Evolutionary conservation across 2,888 invertebrate genomes (phyloP), one percentile per base, ranked within the genome.

Genomic region (Meta bourneti): DNA sequence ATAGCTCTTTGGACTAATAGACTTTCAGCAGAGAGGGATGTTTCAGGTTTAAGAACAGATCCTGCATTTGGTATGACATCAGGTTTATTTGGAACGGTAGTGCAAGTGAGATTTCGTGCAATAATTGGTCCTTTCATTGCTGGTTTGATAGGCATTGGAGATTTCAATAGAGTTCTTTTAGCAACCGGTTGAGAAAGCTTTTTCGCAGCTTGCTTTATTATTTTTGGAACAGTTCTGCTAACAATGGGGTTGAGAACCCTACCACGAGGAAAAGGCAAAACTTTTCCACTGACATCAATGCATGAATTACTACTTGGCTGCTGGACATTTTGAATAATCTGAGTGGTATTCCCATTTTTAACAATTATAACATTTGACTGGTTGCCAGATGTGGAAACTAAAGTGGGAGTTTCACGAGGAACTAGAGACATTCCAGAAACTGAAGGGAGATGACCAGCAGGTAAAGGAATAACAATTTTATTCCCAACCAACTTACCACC

Each of bases 401-500:
- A 72, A 19, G 78, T 80, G 34, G 77, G 61, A 51, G 69, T 54
- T 19, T 81, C 87, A 19, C 78, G 11, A 34, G 78, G 89, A 70
- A 75, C 20, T 77, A 84, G 52, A 61, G 85, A n/a, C 69, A 89
- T 20, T 7, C 49, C 71, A 61, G 89, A 49, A n/a, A 85, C n/a
- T 49, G 81, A 34, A 19, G 89, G 54, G 19, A 83, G 61, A 71
- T 82, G 70, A 49, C 71, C 75, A 54, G 87, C 51, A 20, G 90
- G 89, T n/a, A 93, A 9, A 79, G 93, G 93, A 69, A 93, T 93
- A n/a, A 93, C 85, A 20, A 93, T 69, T 61, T 89, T 91, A 75
- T 89, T 88, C 19, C 88, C 54, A 79, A 93, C 61, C 16, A 93
- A 54, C 72, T 88, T 90, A 54, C 72, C 80, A 1, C 89, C 86